Conservation (phyloP, 2,888 invertebrate genomes). For the Synergus itoensis region DNA sequence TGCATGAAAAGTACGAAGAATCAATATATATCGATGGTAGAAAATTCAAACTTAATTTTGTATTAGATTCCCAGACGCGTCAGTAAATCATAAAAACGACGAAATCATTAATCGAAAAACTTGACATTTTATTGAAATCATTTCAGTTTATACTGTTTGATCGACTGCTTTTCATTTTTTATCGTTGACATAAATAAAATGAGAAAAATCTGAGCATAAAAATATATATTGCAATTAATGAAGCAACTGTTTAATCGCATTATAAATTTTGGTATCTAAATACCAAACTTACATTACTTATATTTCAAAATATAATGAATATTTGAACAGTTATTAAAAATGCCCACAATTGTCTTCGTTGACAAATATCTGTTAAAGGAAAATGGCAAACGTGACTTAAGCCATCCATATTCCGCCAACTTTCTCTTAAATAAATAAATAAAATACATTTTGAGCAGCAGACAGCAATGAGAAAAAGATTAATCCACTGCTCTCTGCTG, state of each 20-base stretch:
- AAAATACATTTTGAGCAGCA: too few relatives aligned
- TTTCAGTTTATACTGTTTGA: constrained; percentile 21
- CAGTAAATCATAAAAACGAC: background rate
- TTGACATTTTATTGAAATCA: background rate
- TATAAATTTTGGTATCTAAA: constrained; percentile 7
- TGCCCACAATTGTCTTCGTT: too few relatives aligned
- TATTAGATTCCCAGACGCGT: background rate
- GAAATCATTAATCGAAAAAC: background rate
- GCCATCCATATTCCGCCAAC: too few relatives aligned
- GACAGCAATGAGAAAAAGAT: too few relatives aligned
- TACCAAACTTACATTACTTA: background rate
- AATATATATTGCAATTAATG: background rate
- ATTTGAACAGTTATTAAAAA: too few relatives aligned
- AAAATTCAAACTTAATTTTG: constrained; percentile 5
- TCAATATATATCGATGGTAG: constrained; percentile 31
- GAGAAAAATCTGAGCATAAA: background rate
- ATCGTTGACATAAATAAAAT: constrained; percentile 16
- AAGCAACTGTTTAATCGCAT: background rate
- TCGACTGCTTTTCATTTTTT: constrained; percentile 18
- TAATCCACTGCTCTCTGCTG: too few relatives aligned
- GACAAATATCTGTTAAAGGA: too few relatives aligned
- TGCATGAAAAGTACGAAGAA: constrained; percentile 9
- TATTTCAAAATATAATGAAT: too few relatives aligned
- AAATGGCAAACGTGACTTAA: too few relatives aligned
- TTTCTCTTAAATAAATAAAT: too few relatives aligned